phyloP scores from a whole-genome alignment of 1,140 invertebrate genomes.

The Rhopalosiphum padi region DNA sequence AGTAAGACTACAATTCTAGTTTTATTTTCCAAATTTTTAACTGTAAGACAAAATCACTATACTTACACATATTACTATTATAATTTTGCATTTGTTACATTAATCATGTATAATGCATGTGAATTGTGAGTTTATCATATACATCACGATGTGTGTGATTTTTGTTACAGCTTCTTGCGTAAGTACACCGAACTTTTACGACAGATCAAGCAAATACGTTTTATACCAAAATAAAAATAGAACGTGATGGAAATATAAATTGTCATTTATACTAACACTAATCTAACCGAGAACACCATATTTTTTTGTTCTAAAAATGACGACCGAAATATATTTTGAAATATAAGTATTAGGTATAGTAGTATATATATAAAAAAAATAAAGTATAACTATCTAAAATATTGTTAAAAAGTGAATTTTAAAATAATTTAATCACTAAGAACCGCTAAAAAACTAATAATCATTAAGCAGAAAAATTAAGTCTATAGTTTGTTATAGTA shows the following conservation, averaged over 20 bases:
- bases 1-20: constrained; percentile 9
- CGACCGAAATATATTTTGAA: not conserved
- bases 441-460: not conserved
- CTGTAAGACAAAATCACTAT: not conserved
- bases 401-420: not conserved
- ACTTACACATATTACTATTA: not conserved
- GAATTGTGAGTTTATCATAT: not conserved
- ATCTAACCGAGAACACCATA: not conserved
- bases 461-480: not conserved
- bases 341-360: not conserved
- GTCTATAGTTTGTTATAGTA: too few species aligned
- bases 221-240: constrained; percentile 25
- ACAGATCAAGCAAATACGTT: not conserved
- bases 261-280: not conserved
- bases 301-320: constrained; percentile 13
- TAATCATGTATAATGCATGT: not conserved
- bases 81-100: not conserved
- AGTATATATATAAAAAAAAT: not conserved
- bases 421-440: not conserved
- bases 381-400: not conserved
- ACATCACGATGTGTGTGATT: constrained; percentile 13
- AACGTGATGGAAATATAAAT: constrained; percentile 23
- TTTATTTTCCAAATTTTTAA: not conserved
- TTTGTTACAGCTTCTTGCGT: not conserved
- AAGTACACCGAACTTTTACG: not conserved